Percentiles rank a stretch among this genome's conserved stretches.
Evolutionary conservation across 2,797 vertebrate genomes (phyloP).

Genomic region (Eutrigla gurnardus): DNA sequence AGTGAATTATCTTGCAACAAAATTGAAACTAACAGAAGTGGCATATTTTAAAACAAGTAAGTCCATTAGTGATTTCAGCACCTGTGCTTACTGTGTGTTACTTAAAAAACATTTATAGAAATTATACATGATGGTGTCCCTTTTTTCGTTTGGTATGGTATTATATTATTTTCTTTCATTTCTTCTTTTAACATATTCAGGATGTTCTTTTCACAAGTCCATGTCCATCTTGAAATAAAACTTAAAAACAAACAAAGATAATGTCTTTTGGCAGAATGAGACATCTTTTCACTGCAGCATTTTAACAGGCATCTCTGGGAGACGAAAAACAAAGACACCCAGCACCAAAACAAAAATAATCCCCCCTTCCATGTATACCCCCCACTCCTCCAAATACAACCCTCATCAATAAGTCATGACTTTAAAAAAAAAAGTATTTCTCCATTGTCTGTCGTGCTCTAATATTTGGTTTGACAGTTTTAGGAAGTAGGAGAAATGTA

Average conservation of each 20-base stretch:
- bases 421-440: neutral
- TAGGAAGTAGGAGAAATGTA: neutral
- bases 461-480: neutral
- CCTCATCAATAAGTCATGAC: slow-evolving; percentile 43
- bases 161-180: neutral
- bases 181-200: neutral
- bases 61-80: neutral
- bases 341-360: slow-evolving; percentile 52
- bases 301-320: neutral
- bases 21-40: neutral
- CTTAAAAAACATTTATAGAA: neutral
- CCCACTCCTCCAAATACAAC: neutral
- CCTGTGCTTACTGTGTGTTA: neutral
- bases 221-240: neutral
- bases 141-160: neutral
- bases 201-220: neutral
- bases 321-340: slow-evolving; percentile 52
- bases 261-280: rapidly evolving
- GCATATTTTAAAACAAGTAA: neutral
- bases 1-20: neutral
- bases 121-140: neutral
- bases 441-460: neutral
- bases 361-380: neutral
- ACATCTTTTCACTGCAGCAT: neutral
- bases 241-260: neutral